These are phyloP conservation scores for Phoxinus phoxinus DNA, from an alignment of 2,113 vertebrate genomes.

Conservation along the genomic window DNA sequence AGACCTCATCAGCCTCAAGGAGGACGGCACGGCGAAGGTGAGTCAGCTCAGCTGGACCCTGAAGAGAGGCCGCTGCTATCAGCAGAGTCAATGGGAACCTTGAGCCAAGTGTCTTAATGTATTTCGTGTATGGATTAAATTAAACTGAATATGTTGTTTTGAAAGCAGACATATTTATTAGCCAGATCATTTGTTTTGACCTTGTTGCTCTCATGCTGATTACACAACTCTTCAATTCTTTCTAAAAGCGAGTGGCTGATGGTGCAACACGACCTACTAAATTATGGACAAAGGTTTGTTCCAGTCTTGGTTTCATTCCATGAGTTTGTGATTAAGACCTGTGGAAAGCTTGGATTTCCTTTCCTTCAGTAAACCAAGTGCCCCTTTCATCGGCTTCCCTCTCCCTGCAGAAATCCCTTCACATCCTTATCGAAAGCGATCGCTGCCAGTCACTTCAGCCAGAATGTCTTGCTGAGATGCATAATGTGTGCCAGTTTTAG, in stretches of 20 bases:
- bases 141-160: neutral
- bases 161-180: conserved; percentile 2
- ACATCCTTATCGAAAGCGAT: neutral
- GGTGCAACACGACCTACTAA: conserved; percentile 82
- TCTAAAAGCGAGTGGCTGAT: conserved; percentile 84
- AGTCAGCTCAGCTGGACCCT: conserved; percentile 49
- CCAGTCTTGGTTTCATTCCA: conserved; percentile 48
- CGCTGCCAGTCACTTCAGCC: conserved; percentile 9
- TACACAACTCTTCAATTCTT: conserved; percentile 68
- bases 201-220: conserved; percentile 36
- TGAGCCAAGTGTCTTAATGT: neutral
- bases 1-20: conserved; percentile 97
- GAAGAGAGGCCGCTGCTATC: neutral
- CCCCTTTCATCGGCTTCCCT: conserved; percentile 12
- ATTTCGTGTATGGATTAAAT: neutral
- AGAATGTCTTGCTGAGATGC: conserved; percentile 23
- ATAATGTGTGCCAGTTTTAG: neutral
- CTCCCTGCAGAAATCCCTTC: neutral
- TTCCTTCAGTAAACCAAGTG: conserved; percentile 16
- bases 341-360: conserved; percentile 5
- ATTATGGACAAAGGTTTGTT: conserved; percentile 94
- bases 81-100: neutral
- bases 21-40: conserved; percentile 95
- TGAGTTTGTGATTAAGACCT: conserved; percentile 54
- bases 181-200: conserved; percentile 21